Evolutionary conservation across 2,113 vertebrate genomes (phyloP), one percentile per base, ranked within the genome.

Genomic region (Lagenorhynchus albirostris): DNA sequence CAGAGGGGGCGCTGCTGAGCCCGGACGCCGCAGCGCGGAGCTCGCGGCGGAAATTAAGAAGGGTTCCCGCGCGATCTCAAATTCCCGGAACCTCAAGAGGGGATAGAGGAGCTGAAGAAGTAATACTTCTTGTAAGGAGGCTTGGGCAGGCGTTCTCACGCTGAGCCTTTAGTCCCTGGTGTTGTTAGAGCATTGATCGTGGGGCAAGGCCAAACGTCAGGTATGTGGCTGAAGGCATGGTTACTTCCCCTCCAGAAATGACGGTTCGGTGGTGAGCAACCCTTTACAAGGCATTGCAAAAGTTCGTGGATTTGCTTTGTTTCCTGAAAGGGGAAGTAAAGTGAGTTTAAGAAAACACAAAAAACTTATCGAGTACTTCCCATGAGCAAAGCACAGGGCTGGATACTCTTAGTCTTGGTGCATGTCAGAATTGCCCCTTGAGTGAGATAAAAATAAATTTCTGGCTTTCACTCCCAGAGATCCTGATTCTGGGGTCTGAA

Each of bases 41-140:
- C 98, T 99, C 71, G 31, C 99, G 99, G 99, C 99, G 0, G 99
- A 99, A 17, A 98, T 99, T 65, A 98, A 99, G 90, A 99, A 99
- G 79, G 98, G 0, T 98, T 98, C 0, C 98, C 98, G 0, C 97
- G 98, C 53, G 98, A 98, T 62, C 97, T 99, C 38, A 98, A 98
- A 86, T 98, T 99, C 26, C 98, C 98, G 0, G 97, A 98, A 62
- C 98, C 98, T 0, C 94, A 92, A 53, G 91, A 84, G 0, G 29
- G 98, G 76, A 97, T 98, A 62, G 95, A 98, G 77, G 96, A 97
- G 44, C 93, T 98, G 84, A 97, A 95, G 95, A 96, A 70, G 58
- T 95, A 53, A 53, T 2, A 73, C 38, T 76, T 98, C 76, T 76
- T 31, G 0, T 98, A 97, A 76, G 53, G 68, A 21, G 15, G 6